Evolutionary conservation across 2,888 invertebrate species (phyloP), one percentile per base, ranked within the genome.

Genomic region (Argyresthia goedartella): DNA sequence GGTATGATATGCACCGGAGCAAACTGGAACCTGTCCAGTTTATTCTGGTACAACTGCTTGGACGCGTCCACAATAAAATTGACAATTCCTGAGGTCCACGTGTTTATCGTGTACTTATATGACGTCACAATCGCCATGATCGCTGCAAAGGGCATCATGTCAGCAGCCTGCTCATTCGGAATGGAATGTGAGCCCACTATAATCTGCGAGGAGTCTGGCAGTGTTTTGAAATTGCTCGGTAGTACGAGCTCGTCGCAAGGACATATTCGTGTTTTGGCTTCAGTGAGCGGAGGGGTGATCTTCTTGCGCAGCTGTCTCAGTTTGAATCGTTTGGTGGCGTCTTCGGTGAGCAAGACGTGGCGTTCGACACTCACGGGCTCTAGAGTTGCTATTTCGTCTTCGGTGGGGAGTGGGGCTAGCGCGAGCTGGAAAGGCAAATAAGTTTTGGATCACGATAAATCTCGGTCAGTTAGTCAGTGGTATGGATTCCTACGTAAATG

Each of bases 71-170:
- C 64, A 0, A 89, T 79, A 60, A 90, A 91, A 60, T 89, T 88
- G 0, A 92, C 86, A 0, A 91, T 81, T 0, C 88, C 86, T 0
- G 66, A 54, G 1, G 88, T 88, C 92, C 92, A 92, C 0, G 91
- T 88, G 35, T 86, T 73, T 1, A 89, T 76, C 0, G 78, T 58
- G 57, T 89, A 90, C 60, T 91, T 91, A 56, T 88, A 88, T 0
- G 90, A 89, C 8, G 90, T 88, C 0, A 90, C 89, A 0, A 87
- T 75, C 0, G 90, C 89, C 87, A 89, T 89, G n/a, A 90, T 86
- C 13, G 89, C 82, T 1, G 85, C 75, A 58, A 89, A 89, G 0
- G 90, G 90, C 1, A 89, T 70, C 15, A 85, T 69, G 51, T 87
- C 81, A 4, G 65, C 56, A 0, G 67, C 63, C 3, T 72, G 60